Evolutionary conservation across 2,888 invertebrate genomes (phyloP), one percentile per base, ranked within the genome.

Genomic region (Byasa hedistus): DNA sequence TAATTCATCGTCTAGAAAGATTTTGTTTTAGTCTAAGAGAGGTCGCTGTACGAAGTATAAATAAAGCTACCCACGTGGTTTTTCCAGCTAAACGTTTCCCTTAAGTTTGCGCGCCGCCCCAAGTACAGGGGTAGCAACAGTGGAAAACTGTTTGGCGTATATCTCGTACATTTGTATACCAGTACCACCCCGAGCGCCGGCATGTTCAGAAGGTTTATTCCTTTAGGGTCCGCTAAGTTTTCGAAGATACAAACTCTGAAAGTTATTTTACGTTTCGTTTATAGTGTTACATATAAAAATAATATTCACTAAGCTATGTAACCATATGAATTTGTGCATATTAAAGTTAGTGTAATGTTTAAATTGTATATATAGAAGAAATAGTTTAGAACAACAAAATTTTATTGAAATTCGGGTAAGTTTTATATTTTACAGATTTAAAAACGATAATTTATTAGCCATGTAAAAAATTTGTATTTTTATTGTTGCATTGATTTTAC

Each of bases 61-160:
- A 73, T 73, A 70, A 72, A 72, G 69, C 70, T 71, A 81, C 75
- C 75, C 82, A 84, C 82, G 81, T 85, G 84, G 79, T 19, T 44
- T 17, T 44, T 44, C 44, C 44, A 4, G 44, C 3, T 83, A 85
- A 84, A 74, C 76, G 74, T 81, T 83, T 86, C 79, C 80, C 81
- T 80, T 81, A 85, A 86, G 84, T 85, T 87, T 86, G 86, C 85
- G 86, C 86, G 84, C 78, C 76, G 77, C 76, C 76, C 76, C 76
- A 77, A 75, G 76, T 80, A 79, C 70, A 75, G 77, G 82, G 79
- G 80, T 82, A 82, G 82, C 80, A 83, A 80, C 79, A 79, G 77
- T 78, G 79, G 80, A 81, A 84, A 84, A 84, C 76, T 77, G 82
- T 84, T 83, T 79, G 73, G 76, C 79, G 79, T 73, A 76, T 75